phyloP scores from a whole-genome alignment of 2,797 vertebrate genomes.

The Australoheros facetus region DNA sequence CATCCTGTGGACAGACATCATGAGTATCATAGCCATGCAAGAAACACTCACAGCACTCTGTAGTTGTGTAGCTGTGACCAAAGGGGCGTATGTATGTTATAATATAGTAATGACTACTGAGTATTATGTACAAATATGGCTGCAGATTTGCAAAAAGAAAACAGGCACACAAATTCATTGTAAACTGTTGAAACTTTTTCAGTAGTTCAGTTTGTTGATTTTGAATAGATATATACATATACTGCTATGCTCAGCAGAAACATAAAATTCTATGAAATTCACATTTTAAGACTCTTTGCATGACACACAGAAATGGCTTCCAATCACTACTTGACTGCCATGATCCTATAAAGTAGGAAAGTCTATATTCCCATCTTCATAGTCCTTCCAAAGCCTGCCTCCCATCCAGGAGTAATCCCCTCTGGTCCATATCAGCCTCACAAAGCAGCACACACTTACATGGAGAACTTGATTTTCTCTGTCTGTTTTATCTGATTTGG shows the following conservation, averaged over 20 bases:
- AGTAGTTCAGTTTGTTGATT: not conserved
- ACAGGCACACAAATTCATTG: accelerated
- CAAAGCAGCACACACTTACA: slow-evolving; percentile 75
- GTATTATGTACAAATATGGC: not conserved
- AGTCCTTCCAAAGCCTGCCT: slow-evolving; percentile 74
- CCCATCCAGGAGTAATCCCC: slow-evolving; percentile 75
- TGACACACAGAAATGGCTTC: slow-evolving; percentile 37
- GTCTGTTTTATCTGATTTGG: slow-evolving; percentile 79
- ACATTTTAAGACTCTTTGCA: slow-evolving; percentile 40
- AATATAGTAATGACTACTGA: not conserved
- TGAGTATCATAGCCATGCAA: not conserved
- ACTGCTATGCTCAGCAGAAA: not conserved
- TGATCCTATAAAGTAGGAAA: slow-evolving; percentile 73
- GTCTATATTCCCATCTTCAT: slow-evolving; percentile 70
- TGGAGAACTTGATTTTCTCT: slow-evolving; percentile 72
- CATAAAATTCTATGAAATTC: slow-evolving; percentile 3
- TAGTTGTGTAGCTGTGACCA: not conserved
- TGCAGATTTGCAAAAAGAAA: not conserved
- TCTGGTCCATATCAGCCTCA: slow-evolving; percentile 72
- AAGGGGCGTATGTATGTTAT: not conserved
- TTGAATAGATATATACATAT: not conserved
- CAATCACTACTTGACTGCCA: slow-evolving; percentile 55
- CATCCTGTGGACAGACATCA: not conserved
- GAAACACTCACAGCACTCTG: not conserved
- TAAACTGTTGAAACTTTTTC: not conserved